A percentile compares a stretch with the other conserved stretches of the same genome.
Evolutionary conservation across 1,140 invertebrate species (phyloP).

Genomic region (Pseudomyrmex sp.): DNA sequence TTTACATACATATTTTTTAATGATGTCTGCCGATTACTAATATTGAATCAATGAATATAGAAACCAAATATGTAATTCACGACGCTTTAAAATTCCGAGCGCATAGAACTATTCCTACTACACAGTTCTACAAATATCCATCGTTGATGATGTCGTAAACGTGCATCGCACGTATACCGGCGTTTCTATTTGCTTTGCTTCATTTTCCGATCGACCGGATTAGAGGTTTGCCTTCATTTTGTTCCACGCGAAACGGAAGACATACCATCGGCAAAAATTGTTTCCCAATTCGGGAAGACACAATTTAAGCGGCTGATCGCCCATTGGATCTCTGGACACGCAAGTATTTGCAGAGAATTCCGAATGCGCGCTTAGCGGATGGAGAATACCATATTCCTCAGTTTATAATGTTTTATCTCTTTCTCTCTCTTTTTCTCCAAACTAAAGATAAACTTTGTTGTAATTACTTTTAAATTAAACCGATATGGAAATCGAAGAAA

Average conservation of each 20-base stretch:
- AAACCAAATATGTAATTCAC: slow-evolving; percentile 68
- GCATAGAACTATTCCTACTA: slow-evolving; percentile 63
- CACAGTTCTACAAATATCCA: slow-evolving; percentile 64
- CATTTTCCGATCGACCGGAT: slow-evolving; percentile 65
- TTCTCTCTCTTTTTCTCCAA: not conserved
- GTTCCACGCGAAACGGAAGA: slow-evolving; percentile 9
- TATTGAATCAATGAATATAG: slow-evolving; percentile 7
- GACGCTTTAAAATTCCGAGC: slow-evolving; percentile 66
- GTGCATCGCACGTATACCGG: slow-evolving; percentile 70
- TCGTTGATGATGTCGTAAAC: slow-evolving; percentile 69
- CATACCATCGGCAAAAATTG: slow-evolving; percentile 13
- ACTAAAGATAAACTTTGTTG: not conserved
- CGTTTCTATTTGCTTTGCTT: slow-evolving; percentile 68
- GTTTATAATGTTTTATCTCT: not conserved
- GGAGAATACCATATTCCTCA: not conserved
- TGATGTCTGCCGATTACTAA: not conserved
- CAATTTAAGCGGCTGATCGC: slow-evolving; percentile 20
- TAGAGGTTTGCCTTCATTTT: slow-evolving; percentile 42
- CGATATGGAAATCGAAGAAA: not conserved
- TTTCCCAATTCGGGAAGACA: slow-evolving; percentile 11
- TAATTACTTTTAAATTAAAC: not conserved
- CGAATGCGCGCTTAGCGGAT: not conserved
- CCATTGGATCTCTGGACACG: slow-evolving; percentile 15
- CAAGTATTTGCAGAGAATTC: not conserved
- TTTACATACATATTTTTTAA: slow-evolving; percentile 8